Conservation (phyloP, 2,888 invertebrate genomes). For the Ophioninae sp. region DNA sequence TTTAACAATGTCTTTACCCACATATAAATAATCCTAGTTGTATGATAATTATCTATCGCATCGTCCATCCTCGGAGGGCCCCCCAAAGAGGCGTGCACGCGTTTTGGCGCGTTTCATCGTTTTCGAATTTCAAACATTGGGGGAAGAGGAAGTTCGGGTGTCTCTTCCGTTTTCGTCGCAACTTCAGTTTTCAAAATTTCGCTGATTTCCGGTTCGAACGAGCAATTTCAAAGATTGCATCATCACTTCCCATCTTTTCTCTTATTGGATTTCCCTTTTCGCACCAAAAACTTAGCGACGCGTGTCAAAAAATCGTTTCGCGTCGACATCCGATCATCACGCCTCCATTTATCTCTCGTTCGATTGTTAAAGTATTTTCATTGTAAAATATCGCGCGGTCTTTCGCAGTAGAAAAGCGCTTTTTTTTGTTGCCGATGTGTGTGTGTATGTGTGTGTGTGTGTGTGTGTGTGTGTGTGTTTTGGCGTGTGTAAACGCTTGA, state of each 20-base stretch:
- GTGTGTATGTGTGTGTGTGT: no score
- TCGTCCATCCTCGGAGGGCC: slow-evolving; percentile 35
- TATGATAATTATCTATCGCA: slow-evolving; percentile 61
- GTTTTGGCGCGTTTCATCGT: slow-evolving; percentile 12
- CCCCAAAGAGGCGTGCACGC: slow-evolving; percentile 8
- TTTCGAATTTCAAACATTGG: slow-evolving; percentile 10
- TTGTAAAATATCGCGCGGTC: slow-evolving; percentile 55
- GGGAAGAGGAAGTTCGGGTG: slow-evolving; percentile 25
- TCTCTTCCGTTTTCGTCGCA: slow-evolving; percentile 18
- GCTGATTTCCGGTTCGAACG: slow-evolving; percentile 25
- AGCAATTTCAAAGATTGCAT: slow-evolving; percentile 35
- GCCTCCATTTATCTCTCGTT: slow-evolving; percentile 15
- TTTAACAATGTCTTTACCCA: slow-evolving; percentile 63
- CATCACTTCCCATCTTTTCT: neutral
- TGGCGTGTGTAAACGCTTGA: neutral
- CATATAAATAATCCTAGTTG: slow-evolving; percentile 64
- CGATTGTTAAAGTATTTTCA: slow-evolving; percentile 30
- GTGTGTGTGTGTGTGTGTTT: slow-evolving; percentile 2
- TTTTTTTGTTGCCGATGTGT: slow-evolving; percentile 19
- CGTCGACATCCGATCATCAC: slow-evolving; percentile 49
- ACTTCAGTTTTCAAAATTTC: slow-evolving; percentile 18
- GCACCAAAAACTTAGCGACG: slow-evolving; percentile 51
- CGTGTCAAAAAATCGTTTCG: slow-evolving; percentile 42
- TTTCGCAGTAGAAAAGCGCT: slow-evolving; percentile 49
- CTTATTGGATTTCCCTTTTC: slow-evolving; percentile 43